A percentile compares a stretch with the other conserved stretches of the same genome.
phyloP scores from a whole-genome alignment of 2,797 vertebrate genomes.

The Tympanoctomys barrerae region DNA sequence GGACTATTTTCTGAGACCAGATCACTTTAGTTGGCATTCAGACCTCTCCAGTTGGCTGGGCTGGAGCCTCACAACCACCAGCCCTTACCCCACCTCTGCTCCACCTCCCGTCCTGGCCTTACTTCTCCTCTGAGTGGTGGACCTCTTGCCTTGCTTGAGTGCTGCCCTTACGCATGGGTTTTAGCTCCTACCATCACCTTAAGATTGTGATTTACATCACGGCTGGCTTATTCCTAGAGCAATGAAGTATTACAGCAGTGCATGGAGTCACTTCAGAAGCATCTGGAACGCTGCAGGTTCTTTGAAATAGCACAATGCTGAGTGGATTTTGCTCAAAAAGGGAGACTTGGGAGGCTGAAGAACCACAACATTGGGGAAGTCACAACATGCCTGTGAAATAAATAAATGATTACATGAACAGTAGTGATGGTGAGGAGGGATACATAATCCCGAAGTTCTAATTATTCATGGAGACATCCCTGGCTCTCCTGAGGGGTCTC shows the following conservation, averaged over 20 bases:
- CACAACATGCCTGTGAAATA: background rate
- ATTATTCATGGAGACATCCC: background rate
- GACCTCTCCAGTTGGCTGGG: background rate
- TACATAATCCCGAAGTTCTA: background rate
- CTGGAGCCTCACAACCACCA: background rate
- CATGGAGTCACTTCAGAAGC: background rate
- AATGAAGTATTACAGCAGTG: background rate
- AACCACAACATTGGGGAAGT: background rate
- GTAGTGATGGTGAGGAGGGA: background rate
- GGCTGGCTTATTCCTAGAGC: background rate
- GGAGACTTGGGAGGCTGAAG: background rate
- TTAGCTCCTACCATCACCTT: background rate
- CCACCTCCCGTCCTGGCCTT: too few species aligned
- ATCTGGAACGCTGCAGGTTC: background rate
- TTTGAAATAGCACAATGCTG: constrained; percentile 34
- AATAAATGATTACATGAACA: constrained; percentile 10
- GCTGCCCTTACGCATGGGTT: background rate
- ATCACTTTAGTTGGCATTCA: background rate
- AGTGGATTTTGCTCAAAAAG: background rate
- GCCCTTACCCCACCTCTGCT: background rate
- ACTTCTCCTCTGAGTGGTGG: background rate
- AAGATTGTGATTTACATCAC: background rate
- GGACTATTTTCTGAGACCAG: background rate
- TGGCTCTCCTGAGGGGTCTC: background rate
- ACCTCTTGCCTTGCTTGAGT: background rate